Base-by-base conservation (phyloP, 2,113 vertebrate genomes). In the Phasianus colchicus region DNA sequence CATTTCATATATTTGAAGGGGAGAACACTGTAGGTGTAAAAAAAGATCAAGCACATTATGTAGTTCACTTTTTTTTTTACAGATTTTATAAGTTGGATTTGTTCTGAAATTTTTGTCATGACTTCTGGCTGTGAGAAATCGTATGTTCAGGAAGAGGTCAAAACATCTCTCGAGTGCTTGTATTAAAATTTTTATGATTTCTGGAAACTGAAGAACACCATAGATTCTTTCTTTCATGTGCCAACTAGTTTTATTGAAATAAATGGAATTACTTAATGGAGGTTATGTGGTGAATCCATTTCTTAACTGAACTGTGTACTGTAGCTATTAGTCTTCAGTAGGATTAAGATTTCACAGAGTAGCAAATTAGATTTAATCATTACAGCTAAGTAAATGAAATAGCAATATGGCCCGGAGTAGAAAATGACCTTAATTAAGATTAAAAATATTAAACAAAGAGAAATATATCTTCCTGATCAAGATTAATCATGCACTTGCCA, bases 301-400 rank as follows among this genome's bases (percentile, higher is more conserved):
- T 84, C 89, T 89, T 93, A 89, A 89, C 60, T 83, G 89, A 92
- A 81, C 91, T 95, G 43, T 91, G 88, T 86, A 71, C 64, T 77
- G 55, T 60, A 55, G 25, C 65, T 43, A 88, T 92, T 92, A 85
- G 50, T 92, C 60, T 95, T 94, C 38, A 80, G n/a, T 65, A 74
- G 43, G 45, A 94, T 52, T 90, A 85, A 88, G 57, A 83, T 88
- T 84, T 84, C 65, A 34, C 30, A 72, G 54, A 94, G 74, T 91
- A 93, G 79, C 70, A 92, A 92, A 93, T 82, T 60, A 89, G 47
- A 91, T 95, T 89, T 84, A 95, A 91, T 93, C 80, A 91, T 77
- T 89, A 76, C 73, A 88, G 19, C 22, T 92, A 83, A 96, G 73
- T 89, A 87, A 81, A 84, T 92, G 82, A 86, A 89, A 94, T 66